Conservation (phyloP, 2,797 vertebrate genomes). For the Paratrypauchen microcephalus region DNA sequence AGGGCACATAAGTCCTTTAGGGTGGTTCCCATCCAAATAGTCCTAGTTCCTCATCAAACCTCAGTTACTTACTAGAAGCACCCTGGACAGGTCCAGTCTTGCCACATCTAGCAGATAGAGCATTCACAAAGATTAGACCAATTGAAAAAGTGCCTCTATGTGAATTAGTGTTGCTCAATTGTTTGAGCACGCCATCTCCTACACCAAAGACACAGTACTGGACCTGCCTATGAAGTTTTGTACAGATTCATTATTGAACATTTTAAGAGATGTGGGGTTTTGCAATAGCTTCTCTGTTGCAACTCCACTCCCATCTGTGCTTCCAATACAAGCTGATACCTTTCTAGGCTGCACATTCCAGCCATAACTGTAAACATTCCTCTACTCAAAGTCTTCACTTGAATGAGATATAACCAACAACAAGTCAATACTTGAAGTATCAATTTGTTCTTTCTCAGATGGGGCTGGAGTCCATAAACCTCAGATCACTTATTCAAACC, state of each 20-base stretch:
- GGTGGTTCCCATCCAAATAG: background rate
- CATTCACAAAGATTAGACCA: conserved; percentile 6
- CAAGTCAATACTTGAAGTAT: conserved; percentile 62
- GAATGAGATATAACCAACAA: conserved; percentile 36
- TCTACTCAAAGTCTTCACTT: conserved; percentile 38
- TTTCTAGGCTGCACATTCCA: conserved; percentile 69
- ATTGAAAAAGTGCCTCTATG: conserved; percentile 11
- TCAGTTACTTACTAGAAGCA: conserved; percentile 19
- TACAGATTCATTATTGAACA: background rate
- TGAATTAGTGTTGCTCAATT: conserved; percentile 20
- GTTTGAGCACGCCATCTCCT: conserved; percentile 12
- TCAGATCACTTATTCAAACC: background rate
- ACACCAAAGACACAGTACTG: background rate
- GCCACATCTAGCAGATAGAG: conserved; percentile 11
- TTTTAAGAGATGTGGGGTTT: conserved; percentile 10
- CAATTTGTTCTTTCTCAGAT: conserved; percentile 10
- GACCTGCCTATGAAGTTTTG: background rate
- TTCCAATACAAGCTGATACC: conserved; percentile 52
- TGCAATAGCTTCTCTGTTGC: conserved; percentile 27
- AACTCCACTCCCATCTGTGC: conserved; percentile 38
- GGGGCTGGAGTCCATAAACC: conserved; percentile 3
- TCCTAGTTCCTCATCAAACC: conserved; percentile 14
- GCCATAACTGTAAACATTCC: conserved; percentile 68
- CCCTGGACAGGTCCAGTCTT: conserved; percentile 53
- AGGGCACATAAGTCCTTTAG: background rate